Evolutionary conservation across 2,797 vertebrate genomes (phyloP).

Genomic region (Etheostoma nigrum): DNA sequence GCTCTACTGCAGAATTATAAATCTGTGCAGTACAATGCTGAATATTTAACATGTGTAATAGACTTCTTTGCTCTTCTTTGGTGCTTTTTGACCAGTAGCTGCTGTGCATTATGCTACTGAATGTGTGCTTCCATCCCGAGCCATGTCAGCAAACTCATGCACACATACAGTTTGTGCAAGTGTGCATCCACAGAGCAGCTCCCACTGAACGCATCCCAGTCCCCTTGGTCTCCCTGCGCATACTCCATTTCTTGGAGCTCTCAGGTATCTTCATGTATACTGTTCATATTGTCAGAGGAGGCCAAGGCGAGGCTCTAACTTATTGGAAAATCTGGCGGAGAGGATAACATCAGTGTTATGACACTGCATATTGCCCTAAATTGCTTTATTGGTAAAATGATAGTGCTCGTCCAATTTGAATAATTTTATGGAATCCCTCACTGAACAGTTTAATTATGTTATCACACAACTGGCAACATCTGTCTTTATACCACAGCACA

Average conservation of each 20-base stretch:
- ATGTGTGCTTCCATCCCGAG: constrained; percentile 24
- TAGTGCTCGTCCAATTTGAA: constrained; percentile 92
- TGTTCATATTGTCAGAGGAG: constrained; percentile 80
- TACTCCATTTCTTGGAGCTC: constrained; percentile 41
- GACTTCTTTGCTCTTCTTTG: constrained; percentile 24
- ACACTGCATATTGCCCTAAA: constrained; percentile 89
- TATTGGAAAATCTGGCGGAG: constrained; percentile 86
- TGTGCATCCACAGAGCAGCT: constrained; percentile 11
- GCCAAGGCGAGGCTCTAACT: constrained; percentile 71
- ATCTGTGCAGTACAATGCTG: constrained; percentile 37
- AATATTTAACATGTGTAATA: constrained; percentile 43
- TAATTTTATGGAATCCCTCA: constrained; percentile 91
- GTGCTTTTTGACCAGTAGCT: constrained; percentile 46
- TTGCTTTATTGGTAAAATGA: constrained; percentile 92
- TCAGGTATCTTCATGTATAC: constrained; percentile 74
- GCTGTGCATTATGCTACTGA: constrained; percentile 19
- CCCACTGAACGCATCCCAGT: constrained; percentile 22
- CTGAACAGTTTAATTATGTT: constrained; percentile 92
- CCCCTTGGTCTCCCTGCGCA: constrained; percentile 5
- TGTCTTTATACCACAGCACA: constrained; percentile 91
- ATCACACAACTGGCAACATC: constrained; percentile 92
- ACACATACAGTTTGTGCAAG: constrained; percentile 6
- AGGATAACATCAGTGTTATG: constrained; percentile 89
- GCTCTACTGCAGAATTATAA: constrained; percentile 29
- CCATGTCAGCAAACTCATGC: neutral